Evolutionary conservation across 2,113 vertebrate species (phyloP).

Genomic region (Dipodomys ordii): DNA sequence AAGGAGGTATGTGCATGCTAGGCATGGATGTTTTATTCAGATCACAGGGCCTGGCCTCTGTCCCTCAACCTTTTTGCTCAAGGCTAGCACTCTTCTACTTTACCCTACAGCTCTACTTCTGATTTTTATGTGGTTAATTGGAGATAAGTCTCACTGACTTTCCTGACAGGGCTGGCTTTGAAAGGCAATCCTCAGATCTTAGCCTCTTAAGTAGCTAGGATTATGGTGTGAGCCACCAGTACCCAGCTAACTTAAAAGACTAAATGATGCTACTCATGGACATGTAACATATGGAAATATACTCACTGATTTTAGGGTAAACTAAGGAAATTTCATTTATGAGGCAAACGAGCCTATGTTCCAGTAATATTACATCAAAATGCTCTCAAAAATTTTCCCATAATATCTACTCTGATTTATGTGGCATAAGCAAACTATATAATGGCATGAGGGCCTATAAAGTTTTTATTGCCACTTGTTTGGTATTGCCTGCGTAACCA

Average conservation of each 20-base stretch:
- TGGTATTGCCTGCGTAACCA: slow-evolving; percentile 46
- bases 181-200: too few species aligned
- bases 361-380: slow-evolving; percentile 53
- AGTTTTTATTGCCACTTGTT: slow-evolving; percentile 68
- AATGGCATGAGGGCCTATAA: slow-evolving; percentile 26
- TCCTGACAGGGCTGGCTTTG: too few species aligned
- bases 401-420: slow-evolving; percentile 62
- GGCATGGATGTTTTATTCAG: slow-evolving; percentile 20
- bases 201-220: too few species aligned
- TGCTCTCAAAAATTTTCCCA: slow-evolving; percentile 28
- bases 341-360: slow-evolving; percentile 37
- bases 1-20: too few species aligned
- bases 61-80: too few species aligned
- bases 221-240: too few species aligned
- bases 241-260: background rate
- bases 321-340: slow-evolving; percentile 52
- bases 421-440: slow-evolving; percentile 66
- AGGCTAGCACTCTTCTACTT: too few species aligned
- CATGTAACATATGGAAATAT: slow-evolving; percentile 39
- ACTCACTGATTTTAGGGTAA: slow-evolving; percentile 13
- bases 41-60: too few species aligned
- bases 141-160: too few species aligned
- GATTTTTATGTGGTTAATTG: too few species aligned
- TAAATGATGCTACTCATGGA: slow-evolving; percentile 16
- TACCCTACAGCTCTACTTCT: too few species aligned